Percentiles rank a stretch among this genome's conserved stretches.
These are phyloP conservation scores for Euglossa dilemma DNA, from an alignment of 1,140 invertebrate genomes.

Conservation along the genomic window DNA sequence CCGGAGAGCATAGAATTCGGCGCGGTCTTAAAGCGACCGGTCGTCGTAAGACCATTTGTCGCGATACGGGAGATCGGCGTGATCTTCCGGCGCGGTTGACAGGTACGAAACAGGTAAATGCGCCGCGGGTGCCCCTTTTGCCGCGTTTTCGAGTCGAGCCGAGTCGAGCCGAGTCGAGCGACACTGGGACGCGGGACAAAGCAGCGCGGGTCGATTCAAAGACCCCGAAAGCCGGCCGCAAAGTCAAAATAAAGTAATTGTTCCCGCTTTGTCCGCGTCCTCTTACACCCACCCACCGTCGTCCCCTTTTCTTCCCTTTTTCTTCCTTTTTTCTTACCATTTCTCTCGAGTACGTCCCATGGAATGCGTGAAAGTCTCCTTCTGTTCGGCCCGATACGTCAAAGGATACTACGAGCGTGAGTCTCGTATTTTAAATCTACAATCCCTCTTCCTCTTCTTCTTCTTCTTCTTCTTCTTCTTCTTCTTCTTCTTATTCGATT, in stretches of 20 bases:
- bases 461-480: no score
- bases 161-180: no score
- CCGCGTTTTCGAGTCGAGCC: slow-evolving; percentile 49
- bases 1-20: slow-evolving; percentile 70
- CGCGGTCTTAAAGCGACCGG: slow-evolving; percentile 44
- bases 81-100: slow-evolving; percentile 56
- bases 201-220: slow-evolving; percentile 26
- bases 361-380: not conserved
- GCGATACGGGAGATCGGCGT: slow-evolving; percentile 56
- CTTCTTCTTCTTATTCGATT: no score
- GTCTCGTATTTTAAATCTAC: no score
- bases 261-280: slow-evolving; percentile 44
- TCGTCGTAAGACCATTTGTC: slow-evolving; percentile 64
- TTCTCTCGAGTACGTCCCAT: not conserved
- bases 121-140: slow-evolving; percentile 49
- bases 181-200: slow-evolving; percentile 50
- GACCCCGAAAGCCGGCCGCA: slow-evolving; percentile 43
- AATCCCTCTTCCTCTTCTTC: no score
- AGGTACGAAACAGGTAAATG: slow-evolving; percentile 59
- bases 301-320: not conserved
- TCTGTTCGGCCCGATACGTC: no score
- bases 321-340: not conserved
- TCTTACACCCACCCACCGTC: slow-evolving; percentile 6
- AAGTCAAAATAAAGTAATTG: slow-evolving; percentile 77
- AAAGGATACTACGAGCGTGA: no score